These are phyloP conservation scores for Falco cherrug DNA, from an alignment of 2,797 vertebrate genomes.

Conservation along the genomic window DNA sequence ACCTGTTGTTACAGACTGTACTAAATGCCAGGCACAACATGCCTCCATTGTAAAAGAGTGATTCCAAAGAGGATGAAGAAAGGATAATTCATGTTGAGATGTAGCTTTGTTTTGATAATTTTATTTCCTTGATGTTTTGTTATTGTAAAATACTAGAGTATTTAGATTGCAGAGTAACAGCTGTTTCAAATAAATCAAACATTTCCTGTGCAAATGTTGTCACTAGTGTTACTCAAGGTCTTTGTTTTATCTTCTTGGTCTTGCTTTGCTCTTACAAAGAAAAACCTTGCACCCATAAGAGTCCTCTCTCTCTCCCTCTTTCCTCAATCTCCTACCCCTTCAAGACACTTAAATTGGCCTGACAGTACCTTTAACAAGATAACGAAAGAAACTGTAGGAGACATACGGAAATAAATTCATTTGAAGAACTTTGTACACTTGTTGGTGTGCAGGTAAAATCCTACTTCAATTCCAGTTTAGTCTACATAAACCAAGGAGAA, in stretches of 20 bases:
- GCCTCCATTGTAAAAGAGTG: neutral
- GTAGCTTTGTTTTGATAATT: neutral
- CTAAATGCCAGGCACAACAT: neutral
- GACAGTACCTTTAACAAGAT: neutral
- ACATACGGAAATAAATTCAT: neutral
- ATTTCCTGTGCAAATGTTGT: neutral
- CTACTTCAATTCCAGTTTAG: neutral
- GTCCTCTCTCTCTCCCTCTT: neutral
- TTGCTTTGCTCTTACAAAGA: neutral
- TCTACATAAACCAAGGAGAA: neutral
- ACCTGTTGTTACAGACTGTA: neutral
- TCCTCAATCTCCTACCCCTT: neutral
- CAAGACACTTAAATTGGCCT: neutral
- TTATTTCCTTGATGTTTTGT: neutral
- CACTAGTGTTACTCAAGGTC: neutral
- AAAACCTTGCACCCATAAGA: neutral
- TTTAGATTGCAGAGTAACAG: neutral
- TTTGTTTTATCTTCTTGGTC: neutral
- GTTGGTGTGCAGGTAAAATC: neutral
- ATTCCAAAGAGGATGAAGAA: neutral
- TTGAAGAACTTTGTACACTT: neutral
- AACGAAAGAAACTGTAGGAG: neutral
- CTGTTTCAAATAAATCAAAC: neutral
- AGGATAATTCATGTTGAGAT: neutral
- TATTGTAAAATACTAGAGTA: neutral